Percentiles rank a stretch among this genome's conserved stretches.
Evolutionary conservation across 2,888 invertebrate genomes (phyloP).

Genomic region (Helicoverpa assulta): DNA sequence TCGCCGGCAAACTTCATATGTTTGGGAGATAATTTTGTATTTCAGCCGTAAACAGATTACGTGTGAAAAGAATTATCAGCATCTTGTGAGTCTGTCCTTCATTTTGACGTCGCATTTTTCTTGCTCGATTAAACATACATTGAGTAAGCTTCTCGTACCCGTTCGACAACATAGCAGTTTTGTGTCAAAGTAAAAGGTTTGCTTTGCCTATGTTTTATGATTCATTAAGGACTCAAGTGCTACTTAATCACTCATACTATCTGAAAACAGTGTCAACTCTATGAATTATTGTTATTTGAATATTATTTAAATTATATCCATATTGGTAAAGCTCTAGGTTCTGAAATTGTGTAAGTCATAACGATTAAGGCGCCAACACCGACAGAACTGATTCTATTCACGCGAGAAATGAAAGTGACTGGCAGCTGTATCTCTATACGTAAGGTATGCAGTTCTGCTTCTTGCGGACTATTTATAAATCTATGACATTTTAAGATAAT

Average conservation of each 20-base stretch:
- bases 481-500: conserved; percentile 52
- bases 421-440: conserved; percentile 67
- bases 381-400: conserved; percentile 78
- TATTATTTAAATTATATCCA: conserved; percentile 58
- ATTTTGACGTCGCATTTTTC: conserved; percentile 80
- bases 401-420: conserved; percentile 88
- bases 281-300: conserved; percentile 64
- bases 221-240: conserved; percentile 43
- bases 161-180: conserved; percentile 13
- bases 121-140: conserved; percentile 71
- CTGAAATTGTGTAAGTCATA: conserved; percentile 71
- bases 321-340: conserved; percentile 63
- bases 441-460: conserved; percentile 30
- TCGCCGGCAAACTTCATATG: conserved; percentile 88
- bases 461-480: conserved; percentile 54
- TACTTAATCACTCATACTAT: conserved; percentile 51
- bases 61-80: conserved; percentile 86
- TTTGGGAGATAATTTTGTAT: conserved; percentile 89
- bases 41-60: conserved; percentile 89
- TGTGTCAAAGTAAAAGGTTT: conserved; percentile 30
- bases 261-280: conserved; percentile 57
- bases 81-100: conserved; percentile 74
- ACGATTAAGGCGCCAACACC: conserved; percentile 69
- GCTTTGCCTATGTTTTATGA: conserved; percentile 33
- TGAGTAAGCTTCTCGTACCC: conserved; percentile 24